phyloP scores from a whole-genome alignment of 2,113 vertebrate species.

The Cryptotis parvus region DNA sequence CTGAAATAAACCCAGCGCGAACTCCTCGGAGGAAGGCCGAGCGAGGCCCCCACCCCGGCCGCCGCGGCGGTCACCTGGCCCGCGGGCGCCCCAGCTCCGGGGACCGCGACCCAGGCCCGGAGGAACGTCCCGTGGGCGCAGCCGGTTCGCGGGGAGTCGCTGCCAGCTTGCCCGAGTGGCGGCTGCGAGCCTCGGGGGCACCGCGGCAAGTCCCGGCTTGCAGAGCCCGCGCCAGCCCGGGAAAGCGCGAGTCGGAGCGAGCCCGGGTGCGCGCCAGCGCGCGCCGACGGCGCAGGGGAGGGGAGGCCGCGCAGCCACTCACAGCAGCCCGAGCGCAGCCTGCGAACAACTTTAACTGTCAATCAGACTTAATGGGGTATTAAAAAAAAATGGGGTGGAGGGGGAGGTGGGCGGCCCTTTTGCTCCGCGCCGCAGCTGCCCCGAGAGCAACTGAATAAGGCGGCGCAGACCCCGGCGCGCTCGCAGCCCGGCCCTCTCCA shows the following conservation, averaged over 20 bases:
- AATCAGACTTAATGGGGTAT: conserved; percentile 96
- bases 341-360: conserved; percentile 93
- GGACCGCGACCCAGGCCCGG: not conserved
- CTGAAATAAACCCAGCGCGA: conserved; percentile 54
- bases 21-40: not conserved
- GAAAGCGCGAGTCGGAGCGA: conserved; percentile 43
- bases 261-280: conserved; percentile 71
- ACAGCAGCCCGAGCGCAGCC: conserved; percentile 89
- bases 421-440: conserved; percentile 79
- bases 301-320: conserved; percentile 88
- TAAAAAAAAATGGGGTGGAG: conserved; percentile 79
- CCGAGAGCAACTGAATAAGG: conserved; percentile 73
- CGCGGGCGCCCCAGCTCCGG: not conserved
- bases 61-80: conserved; percentile 52
- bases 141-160: conserved; percentile 52
- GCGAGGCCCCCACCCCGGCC: not conserved
- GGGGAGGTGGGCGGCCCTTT: conserved; percentile 75
- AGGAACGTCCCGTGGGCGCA: not conserved
- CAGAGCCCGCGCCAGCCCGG: conserved; percentile 60
- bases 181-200: conserved; percentile 66
- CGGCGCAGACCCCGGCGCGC: conserved; percentile 75
- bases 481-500: conserved; percentile 74
- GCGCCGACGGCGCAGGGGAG: conserved; percentile 79
- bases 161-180: conserved; percentile 63
- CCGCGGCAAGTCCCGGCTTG: conserved; percentile 77